Conservation (phyloP, 1,140 invertebrate genomes). For the Papilio polytes region DNA sequence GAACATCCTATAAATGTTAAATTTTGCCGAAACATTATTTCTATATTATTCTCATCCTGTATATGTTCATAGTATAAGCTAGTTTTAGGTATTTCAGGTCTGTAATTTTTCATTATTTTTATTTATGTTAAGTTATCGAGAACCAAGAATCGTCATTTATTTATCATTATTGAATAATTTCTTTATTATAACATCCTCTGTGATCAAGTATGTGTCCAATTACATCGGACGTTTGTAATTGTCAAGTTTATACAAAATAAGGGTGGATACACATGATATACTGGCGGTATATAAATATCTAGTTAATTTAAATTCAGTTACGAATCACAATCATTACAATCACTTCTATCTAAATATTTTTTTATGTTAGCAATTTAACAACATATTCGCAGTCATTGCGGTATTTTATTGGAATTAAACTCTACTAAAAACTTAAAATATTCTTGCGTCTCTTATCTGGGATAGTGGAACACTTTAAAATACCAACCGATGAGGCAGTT, state of each 20-base stretch:
- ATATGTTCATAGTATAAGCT: background rate
- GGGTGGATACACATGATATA: constrained; percentile 22
- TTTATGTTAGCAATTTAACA: too few species aligned
- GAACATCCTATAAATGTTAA: background rate
- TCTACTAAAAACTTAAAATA: too few species aligned
- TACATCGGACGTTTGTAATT: constrained; percentile 18
- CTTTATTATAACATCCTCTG: constrained; percentile 32
- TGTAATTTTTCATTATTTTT: constrained; percentile 24
- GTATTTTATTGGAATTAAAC: too few species aligned
- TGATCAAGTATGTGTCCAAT: constrained; percentile 3
- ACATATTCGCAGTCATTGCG: too few species aligned
- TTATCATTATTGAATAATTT: constrained; percentile 38
- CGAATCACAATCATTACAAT: too few species aligned
- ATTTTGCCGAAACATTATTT: background rate
- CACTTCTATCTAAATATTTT: too few species aligned
- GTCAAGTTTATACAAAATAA: constrained; percentile 1
- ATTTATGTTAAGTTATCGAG: constrained; percentile 26
- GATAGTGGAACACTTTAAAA: too few species aligned
- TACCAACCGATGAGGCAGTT: too few species aligned
- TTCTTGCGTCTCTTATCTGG: too few species aligned
- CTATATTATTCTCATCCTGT: constrained; percentile 14
- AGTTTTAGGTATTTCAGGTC: background rate
- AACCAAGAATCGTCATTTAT: constrained; percentile 40
- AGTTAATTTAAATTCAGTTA: too few species aligned
- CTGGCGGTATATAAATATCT: background rate